phyloP scores from a whole-genome alignment of 2,888 invertebrate species.

The Tholera decimalis region DNA sequence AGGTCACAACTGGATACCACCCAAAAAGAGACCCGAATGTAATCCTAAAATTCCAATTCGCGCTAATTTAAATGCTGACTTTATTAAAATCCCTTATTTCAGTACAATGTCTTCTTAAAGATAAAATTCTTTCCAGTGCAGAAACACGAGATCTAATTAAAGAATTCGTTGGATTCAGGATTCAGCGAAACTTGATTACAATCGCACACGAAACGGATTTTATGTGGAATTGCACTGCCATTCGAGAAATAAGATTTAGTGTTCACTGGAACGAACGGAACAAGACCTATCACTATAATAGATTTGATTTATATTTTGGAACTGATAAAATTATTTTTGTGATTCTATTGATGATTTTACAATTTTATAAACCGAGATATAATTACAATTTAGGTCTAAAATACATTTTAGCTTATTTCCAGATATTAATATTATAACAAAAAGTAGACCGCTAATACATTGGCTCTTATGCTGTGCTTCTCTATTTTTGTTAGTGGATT shows the following conservation, averaged over 20 bases:
- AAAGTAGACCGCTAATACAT: too few species aligned
- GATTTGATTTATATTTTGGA: neutral
- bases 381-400: too few species aligned
- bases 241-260: conserved; percentile 24
- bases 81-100: conserved; percentile 44
- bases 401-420: too few species aligned
- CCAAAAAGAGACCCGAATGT: neutral
- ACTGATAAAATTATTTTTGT: too few species aligned
- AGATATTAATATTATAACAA: too few species aligned
- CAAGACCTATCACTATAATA: neutral
- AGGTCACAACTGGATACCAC: neutral
- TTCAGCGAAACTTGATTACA: conserved; percentile 44
- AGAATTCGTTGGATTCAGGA: conserved; percentile 46
- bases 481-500: too few species aligned
- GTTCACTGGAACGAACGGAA: conserved; percentile 7
- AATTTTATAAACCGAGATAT: too few species aligned
- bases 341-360: too few species aligned
- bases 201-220: conserved; percentile 38
- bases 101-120: conserved; percentile 44
- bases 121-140: conserved; percentile 34
- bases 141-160: conserved; percentile 50
- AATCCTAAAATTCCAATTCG: conserved; percentile 18
- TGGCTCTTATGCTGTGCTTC: too few species aligned
- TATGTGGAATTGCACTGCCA: conserved; percentile 20
- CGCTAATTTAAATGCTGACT: conserved; percentile 42